Conservation (phyloP, 2,888 invertebrate species). For the Acleris cristana region DNA sequence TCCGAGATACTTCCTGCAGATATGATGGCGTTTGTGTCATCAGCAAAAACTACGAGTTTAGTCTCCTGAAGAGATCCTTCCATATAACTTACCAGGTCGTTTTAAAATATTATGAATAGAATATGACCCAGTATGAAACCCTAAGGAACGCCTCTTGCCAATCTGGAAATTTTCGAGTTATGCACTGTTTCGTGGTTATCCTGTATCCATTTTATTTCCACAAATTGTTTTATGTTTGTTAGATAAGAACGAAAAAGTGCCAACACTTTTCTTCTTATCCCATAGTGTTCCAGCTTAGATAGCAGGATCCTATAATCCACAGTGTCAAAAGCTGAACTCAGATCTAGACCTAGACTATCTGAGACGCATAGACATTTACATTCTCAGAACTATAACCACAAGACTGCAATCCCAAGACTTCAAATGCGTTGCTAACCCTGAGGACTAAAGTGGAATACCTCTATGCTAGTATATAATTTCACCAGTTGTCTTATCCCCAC, state of each 20-base stretch:
- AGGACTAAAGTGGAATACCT: too few relatives aligned
- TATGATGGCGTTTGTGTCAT: too few relatives aligned
- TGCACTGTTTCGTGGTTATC: background rate
- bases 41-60: too few relatives aligned
- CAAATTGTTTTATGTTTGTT: conserved; percentile 7
- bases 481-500: too few relatives aligned
- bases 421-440: too few relatives aligned
- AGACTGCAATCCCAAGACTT: too few relatives aligned
- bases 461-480: too few relatives aligned
- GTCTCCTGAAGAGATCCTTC: too few relatives aligned
- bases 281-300: conserved; percentile 4
- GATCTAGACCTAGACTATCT: too few relatives aligned
- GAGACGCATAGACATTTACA: too few relatives aligned
- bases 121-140: conserved; percentile 10
- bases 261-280: background rate
- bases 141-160: conserved; percentile 3
- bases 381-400: too few relatives aligned
- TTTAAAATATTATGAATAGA: conserved; percentile 6
- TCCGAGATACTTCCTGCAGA: too few relatives aligned
- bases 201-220: conserved; percentile 7
- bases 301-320: background rate
- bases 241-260: conserved; percentile 11
- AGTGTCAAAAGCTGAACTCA: background rate
- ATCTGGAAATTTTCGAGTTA: background rate
- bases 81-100: conserved; percentile 1